Conservation (phyloP, 64 coral and sea anemone species). For the Montipora efflorescens region DNA sequence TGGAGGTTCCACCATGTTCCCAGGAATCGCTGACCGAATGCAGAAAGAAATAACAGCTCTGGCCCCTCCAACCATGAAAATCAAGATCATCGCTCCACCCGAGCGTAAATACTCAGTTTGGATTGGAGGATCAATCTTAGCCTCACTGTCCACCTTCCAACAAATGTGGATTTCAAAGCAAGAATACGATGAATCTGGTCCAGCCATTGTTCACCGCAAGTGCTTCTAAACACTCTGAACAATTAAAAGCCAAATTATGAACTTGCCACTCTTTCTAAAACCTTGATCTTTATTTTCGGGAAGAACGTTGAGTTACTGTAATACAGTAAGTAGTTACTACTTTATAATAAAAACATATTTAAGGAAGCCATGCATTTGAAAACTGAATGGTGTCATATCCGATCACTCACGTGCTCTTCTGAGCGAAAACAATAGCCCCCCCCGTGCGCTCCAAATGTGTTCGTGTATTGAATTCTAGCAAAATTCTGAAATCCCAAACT, state of each 20-base stretch:
- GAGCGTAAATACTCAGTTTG: constrained; percentile 68
- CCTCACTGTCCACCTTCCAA: constrained; percentile 83
- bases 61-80: constrained; percentile 60
- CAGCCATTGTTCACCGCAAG: constrained; percentile 71
- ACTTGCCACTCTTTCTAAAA: not conserved
- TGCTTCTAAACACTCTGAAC: constrained; percentile 48
- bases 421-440: too few species aligned
- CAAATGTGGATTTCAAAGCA: constrained; percentile 85
- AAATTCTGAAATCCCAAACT: too few species aligned
- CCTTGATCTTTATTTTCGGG: constrained; percentile 10
- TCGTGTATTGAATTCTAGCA: too few species aligned
- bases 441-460: too few species aligned
- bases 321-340: not conserved
- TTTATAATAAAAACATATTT: not conserved
- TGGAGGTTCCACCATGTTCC: constrained; percentile 75
- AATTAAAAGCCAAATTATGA: not conserved
- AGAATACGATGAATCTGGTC: constrained; percentile 79
- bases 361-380: not conserved
- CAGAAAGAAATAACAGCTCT: constrained; percentile 70
- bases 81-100: constrained; percentile 60
- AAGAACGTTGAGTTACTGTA: constrained; percentile 5
- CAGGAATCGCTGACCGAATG: constrained; percentile 75
- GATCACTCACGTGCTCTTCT: too few species aligned
- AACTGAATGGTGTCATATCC: too few species aligned
- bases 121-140: constrained; percentile 76